These are phyloP conservation scores for Papilio demoleus DNA, from an alignment of 2,888 invertebrate species.

Conservation along the genomic window DNA sequence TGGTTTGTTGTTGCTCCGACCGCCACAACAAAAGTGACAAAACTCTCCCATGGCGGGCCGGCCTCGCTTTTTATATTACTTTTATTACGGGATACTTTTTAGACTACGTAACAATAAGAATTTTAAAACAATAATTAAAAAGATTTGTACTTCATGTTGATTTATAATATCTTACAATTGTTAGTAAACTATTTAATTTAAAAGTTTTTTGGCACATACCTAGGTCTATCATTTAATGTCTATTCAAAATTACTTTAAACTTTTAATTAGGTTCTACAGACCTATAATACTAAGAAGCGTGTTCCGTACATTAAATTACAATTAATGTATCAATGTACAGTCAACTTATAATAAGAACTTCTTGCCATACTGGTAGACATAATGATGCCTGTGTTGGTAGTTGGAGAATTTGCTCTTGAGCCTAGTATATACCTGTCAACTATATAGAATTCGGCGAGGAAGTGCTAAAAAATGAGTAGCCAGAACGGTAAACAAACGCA, in stretches of 20 bases:
- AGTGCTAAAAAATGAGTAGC: conserved; percentile 64
- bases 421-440: conserved; percentile 35
- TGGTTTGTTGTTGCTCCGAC: conserved; percentile 58
- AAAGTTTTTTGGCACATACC: too few species aligned
- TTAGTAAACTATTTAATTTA: neutral
- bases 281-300: neutral
- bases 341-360: neutral
- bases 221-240: neutral
- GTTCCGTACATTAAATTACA: neutral
- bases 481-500: conserved; percentile 57
- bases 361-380: conserved; percentile 16
- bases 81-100: conserved; percentile 31
- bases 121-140: neutral
- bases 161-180: neutral
- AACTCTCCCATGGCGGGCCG: conserved; percentile 47
- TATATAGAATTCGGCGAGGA: conserved; percentile 59
- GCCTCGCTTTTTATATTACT: conserved; percentile 37
- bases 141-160: neutral
- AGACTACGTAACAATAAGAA: conserved; percentile 21
- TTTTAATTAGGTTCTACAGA: neutral
- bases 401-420: conserved; percentile 21
- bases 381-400: conserved; percentile 25
- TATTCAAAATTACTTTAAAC: neutral
- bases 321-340: conserved; percentile 16
- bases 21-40: conserved; percentile 53